Base-by-base conservation (phyloP, 2,888 invertebrate genomes). In the Ptychoptera albimana region DNA sequence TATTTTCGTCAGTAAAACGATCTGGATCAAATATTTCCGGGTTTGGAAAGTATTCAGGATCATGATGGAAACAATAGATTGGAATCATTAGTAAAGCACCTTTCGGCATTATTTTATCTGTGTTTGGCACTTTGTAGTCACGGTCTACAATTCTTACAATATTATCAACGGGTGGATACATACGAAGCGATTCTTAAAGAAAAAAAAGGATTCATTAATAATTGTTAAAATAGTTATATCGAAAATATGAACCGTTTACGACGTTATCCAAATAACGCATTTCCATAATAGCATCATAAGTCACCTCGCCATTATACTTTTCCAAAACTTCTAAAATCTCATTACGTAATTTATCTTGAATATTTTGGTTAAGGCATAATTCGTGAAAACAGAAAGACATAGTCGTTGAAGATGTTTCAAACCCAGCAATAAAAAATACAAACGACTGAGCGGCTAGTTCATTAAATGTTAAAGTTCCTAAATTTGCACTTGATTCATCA, bases 41-140 rank as follows among this genome's bases (percentile, higher is more conserved):
- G 8, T 79, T 63, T 1, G 74, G 71, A 50, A 72, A 77, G 49
- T 72, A 63, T 2, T 67, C 64, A 1, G 72, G 69, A 53, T 77
- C 75, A 54, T 70, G 71, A 49, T 79, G 78, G 52, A 77, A 68
- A 1, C 71, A 68, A 40, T 67, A 66, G 2, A 64, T 59, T 0
- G 77, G 74, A 40, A 78, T 68, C 2, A 73, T 55, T 1, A 75
- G 57, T 15, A 65, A 55, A 12, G 68, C 70, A 1, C 69, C 72
- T 50, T 71, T 67, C 38, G 71, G 69, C 45, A 75, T 69, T 1
- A 65, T 57, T 45, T 70, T 57, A 10, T 70, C 63, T 0, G 63
- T 67, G 46, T 67, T 63, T 0, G 69, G 68, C 7, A 74, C 53
- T 30, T 57, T 63, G 51, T 69, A 73, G 39, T 73, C 67, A 46